phyloP scores from a whole-genome alignment of 2,113 vertebrate genomes.

The Corythoichthys intestinalis region DNA sequence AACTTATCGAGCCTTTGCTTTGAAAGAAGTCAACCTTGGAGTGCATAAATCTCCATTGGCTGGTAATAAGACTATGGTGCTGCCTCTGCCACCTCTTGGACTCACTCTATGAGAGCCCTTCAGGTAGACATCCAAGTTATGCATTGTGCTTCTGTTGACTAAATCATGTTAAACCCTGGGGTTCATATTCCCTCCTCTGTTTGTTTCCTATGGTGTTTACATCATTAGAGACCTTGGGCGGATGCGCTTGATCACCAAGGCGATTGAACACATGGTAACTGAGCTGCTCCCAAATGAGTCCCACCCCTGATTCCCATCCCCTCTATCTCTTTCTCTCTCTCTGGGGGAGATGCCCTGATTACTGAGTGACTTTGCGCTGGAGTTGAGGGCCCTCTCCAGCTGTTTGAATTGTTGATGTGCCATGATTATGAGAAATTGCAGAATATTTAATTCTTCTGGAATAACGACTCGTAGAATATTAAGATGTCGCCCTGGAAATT shows the following conservation, averaged over 20 bases:
- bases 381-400: slow-evolving; percentile 62
- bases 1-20: slow-evolving; percentile 58
- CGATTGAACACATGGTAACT: slow-evolving; percentile 54
- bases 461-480: slow-evolving; percentile 14
- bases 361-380: slow-evolving; percentile 58
- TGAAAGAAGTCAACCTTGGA: slow-evolving; percentile 65
- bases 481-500: not conserved
- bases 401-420: slow-evolving; percentile 65
- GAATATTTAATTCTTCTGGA: slow-evolving; percentile 34
- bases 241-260: slow-evolving; percentile 53
- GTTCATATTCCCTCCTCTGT: slow-evolving; percentile 12
- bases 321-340: slow-evolving; percentile 25
- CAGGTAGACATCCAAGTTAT: slow-evolving; percentile 33
- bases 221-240: slow-evolving; percentile 16
- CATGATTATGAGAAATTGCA: slow-evolving; percentile 61
- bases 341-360: slow-evolving; percentile 73
- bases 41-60: slow-evolving; percentile 59
- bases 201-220: slow-evolving; percentile 20
- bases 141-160: slow-evolving; percentile 32
- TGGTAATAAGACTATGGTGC: slow-evolving; percentile 57
- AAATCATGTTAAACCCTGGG: slow-evolving; percentile 15
- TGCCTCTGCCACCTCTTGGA: slow-evolving; percentile 45
- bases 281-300: slow-evolving; percentile 40
- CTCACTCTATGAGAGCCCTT: slow-evolving; percentile 34
- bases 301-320: slow-evolving; percentile 26